phyloP scores from a whole-genome alignment of 1,140 invertebrate genomes.

The Chlorops oryzae region DNA sequence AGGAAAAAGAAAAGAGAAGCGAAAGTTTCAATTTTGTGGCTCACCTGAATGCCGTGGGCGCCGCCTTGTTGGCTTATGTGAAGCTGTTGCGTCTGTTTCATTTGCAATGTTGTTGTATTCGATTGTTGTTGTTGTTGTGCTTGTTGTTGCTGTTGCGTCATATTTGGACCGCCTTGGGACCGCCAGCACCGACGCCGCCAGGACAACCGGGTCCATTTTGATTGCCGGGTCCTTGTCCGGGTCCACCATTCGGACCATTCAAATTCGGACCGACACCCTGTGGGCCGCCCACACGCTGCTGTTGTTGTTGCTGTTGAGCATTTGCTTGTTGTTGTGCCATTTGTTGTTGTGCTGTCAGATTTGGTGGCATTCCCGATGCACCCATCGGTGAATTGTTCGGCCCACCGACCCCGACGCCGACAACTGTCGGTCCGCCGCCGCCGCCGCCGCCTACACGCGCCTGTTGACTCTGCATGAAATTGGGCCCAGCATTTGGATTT shows the following conservation, averaged over 20 bases:
- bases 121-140: conserved; percentile 33
- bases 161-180: conserved; percentile 9
- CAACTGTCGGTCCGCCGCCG: too few species aligned
- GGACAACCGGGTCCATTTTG: conserved; percentile 24
- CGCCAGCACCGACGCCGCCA: conserved; percentile 22
- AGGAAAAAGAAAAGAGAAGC: too few species aligned
- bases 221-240: conserved; percentile 35
- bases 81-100: conserved; percentile 79
- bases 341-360: conserved; percentile 53
- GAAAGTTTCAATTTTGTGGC: too few species aligned
- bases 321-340: conserved; percentile 25
- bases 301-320: conserved; percentile 10
- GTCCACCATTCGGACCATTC: conserved; percentile 2
- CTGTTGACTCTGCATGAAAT: conserved; percentile 39
- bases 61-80: conserved; percentile 71
- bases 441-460: conserved; percentile 54
- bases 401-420: conserved; percentile 54
- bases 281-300: conserved; percentile 15
- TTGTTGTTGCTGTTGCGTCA: conserved; percentile 19
- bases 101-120: conserved; percentile 59
- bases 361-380: conserved; percentile 55
- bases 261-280: conserved; percentile 10
- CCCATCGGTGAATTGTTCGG: conserved; percentile 62
- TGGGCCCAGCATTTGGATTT: conserved; percentile 32
- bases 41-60: conserved; percentile 67